Conservation (phyloP, 2,888 invertebrate genomes). For the Siphlonurus alternatus region DNA sequence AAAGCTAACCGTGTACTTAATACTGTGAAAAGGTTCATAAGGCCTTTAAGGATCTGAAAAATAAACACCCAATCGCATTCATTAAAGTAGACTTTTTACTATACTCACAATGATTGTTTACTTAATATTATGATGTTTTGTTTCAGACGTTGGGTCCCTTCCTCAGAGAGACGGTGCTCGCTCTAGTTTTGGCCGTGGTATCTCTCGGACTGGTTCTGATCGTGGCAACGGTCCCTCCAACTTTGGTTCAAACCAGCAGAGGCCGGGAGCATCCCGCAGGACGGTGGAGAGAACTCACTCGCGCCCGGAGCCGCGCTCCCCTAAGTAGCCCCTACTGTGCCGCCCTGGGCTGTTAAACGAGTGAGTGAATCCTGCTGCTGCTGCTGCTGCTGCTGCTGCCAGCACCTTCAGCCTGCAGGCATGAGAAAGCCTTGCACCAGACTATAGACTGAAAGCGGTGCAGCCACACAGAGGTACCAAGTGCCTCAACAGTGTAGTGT, state of each 20-base stretch:
- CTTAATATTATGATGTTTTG: no score
- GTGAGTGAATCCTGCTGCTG: neutral
- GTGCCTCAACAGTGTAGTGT: neutral
- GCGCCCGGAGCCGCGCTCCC: constrained; percentile 22
- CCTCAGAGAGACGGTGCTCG: neutral
- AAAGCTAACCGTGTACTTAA: no score
- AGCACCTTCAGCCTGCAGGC: neutral
- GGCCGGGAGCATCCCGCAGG: constrained; percentile 14
- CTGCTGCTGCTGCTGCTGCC: neutral
- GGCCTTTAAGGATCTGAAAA: no score
- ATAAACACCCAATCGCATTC: no score
- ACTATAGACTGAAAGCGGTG: neutral
- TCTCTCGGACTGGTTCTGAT: neutral
- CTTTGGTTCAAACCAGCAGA: constrained; percentile 9
- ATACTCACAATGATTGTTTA: no score
- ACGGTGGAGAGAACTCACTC: constrained; percentile 20
- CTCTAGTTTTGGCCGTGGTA: neutral
- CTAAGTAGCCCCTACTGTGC: constrained; percentile 24
- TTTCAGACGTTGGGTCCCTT: neutral
- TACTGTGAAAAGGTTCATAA: no score
- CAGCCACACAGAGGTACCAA: neutral
- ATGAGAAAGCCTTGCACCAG: neutral
- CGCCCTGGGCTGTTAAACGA: neutral
- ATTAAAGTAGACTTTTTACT: no score
- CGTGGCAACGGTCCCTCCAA: neutral